phyloP scores from a whole-genome alignment of 2,797 vertebrate species.

The Poeciliopsis gracilis region DNA sequence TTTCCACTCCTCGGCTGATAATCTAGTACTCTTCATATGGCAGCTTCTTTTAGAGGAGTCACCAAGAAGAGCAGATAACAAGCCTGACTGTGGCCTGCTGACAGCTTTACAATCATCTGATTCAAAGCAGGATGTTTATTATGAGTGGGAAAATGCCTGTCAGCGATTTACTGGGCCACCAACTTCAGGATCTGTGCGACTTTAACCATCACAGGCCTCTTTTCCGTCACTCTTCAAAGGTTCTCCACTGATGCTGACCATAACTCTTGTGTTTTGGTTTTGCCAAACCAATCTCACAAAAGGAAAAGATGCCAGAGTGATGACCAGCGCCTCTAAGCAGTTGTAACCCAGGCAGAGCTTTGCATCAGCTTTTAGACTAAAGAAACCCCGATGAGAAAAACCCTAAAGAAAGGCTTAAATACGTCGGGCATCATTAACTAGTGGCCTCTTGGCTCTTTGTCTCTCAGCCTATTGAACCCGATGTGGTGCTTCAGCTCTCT shows the following conservation, averaged over 20 bases:
- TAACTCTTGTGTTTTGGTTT: constrained; percentile 17
- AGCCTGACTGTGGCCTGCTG: constrained; percentile 40
- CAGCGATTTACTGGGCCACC: constrained; percentile 27
- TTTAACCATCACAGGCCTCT: constrained; percentile 27
- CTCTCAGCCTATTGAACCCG: constrained; percentile 69
- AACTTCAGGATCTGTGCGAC: constrained; percentile 39
- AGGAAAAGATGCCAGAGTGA: constrained; percentile 25
- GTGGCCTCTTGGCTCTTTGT: constrained; percentile 76
- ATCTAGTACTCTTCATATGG: constrained; percentile 36
- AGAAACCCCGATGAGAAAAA: constrained; percentile 58
- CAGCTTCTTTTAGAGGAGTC: constrained; percentile 20
- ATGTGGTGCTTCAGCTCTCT: constrained; percentile 57
- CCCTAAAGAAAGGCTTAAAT: constrained; percentile 71
- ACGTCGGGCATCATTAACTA: constrained; percentile 72
- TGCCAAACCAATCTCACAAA: constrained; percentile 25
- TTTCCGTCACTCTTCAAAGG: constrained; percentile 29
- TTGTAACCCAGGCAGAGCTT: constrained; percentile 22
- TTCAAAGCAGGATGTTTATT: constrained; percentile 41
- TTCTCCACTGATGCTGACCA: constrained; percentile 11
- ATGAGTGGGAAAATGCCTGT: constrained; percentile 45
- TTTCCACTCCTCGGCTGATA: constrained; percentile 32
- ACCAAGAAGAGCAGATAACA: constrained; percentile 51
- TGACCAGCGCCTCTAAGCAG: constrained; percentile 15
- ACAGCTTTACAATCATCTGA: constrained; percentile 46
- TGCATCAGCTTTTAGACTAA: constrained; percentile 46